Percentiles rank a stretch among this genome's conserved stretches.
phyloP scores from a whole-genome alignment of 2,888 invertebrate species.

The Brachycybe producta region DNA sequence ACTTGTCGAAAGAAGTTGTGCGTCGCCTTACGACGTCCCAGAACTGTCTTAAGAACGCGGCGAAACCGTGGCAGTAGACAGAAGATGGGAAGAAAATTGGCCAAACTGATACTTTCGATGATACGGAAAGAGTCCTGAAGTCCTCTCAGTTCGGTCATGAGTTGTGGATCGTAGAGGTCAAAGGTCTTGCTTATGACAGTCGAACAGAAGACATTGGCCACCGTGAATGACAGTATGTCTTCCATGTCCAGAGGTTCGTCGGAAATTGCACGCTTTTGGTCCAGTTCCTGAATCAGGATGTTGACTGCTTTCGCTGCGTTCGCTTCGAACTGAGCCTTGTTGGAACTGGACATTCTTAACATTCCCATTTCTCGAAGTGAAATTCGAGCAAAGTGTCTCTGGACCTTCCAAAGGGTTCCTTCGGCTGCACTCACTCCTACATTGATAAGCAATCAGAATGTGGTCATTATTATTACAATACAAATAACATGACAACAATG shows the following conservation, averaged over 20 bases:
- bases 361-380: constrained; percentile 61
- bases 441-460: constrained; percentile 16
- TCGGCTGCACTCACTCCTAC: constrained; percentile 73
- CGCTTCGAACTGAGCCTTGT: constrained; percentile 13
- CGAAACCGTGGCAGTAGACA: constrained; percentile 8
- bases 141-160: constrained; percentile 15
- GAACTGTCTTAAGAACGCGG: not conserved
- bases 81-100: constrained; percentile 16
- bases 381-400: constrained; percentile 56
- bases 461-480: not conserved
- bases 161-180: constrained; percentile 17
- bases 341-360: constrained; percentile 44
- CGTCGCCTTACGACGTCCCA: not conserved
- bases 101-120: constrained; percentile 14
- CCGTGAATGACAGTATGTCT: constrained; percentile 16
- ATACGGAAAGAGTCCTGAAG: constrained; percentile 18
- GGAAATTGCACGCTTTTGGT: not conserved
- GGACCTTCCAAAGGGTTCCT: constrained; percentile 68
- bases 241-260: constrained; percentile 17
- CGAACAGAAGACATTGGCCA: constrained; percentile 17
- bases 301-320: constrained; percentile 16
- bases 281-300: constrained; percentile 14
- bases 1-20: constrained; percentile 18
- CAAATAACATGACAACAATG: not conserved
- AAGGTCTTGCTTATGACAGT: constrained; percentile 17